Evolutionary conservation across 2,888 invertebrate species (phyloP).

Genomic region (Callinectes sapidus): DNA sequence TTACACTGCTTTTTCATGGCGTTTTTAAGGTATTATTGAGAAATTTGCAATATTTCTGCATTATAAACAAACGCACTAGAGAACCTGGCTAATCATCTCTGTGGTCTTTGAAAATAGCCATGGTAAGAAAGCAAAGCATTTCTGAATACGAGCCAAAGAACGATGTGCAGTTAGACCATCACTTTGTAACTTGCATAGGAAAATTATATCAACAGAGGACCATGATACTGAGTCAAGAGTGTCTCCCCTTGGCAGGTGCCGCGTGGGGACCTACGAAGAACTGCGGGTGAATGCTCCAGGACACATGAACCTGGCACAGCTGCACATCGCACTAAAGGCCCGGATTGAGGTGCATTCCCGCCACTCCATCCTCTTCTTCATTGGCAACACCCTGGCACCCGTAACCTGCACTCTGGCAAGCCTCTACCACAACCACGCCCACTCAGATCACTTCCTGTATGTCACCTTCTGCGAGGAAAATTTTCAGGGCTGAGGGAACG

Average conservation of each 20-base stretch:
- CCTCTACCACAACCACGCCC: slow-evolving; percentile 14
- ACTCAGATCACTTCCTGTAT: slow-evolving; percentile 46
- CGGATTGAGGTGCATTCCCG: neutral
- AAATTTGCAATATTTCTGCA: too few species aligned
- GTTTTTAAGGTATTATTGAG: too few species aligned
- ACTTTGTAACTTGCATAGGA: neutral
- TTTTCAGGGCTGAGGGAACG: neutral
- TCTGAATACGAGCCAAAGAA: neutral
- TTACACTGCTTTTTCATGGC: too few species aligned
- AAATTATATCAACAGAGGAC: neutral
- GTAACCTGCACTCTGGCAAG: neutral
- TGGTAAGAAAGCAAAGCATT: neutral
- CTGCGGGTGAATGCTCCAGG: slow-evolving; percentile 14
- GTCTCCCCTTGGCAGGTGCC: neutral
- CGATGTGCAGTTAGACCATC: neutral
- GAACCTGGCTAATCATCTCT: too few species aligned
- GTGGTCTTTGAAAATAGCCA: too few species aligned
- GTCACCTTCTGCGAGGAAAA: slow-evolving; percentile 23
- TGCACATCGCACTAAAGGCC: neutral
- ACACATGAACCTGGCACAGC: slow-evolving; percentile 2
- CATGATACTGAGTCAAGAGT: too few species aligned
- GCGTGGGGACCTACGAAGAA: slow-evolving; percentile 8
- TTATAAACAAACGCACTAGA: too few species aligned
- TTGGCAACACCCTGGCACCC: neutral
- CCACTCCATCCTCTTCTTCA: slow-evolving; percentile 5